Evolutionary conservation across 2,797 vertebrate species (phyloP).

Genomic region (Parambassis ranga): DNA sequence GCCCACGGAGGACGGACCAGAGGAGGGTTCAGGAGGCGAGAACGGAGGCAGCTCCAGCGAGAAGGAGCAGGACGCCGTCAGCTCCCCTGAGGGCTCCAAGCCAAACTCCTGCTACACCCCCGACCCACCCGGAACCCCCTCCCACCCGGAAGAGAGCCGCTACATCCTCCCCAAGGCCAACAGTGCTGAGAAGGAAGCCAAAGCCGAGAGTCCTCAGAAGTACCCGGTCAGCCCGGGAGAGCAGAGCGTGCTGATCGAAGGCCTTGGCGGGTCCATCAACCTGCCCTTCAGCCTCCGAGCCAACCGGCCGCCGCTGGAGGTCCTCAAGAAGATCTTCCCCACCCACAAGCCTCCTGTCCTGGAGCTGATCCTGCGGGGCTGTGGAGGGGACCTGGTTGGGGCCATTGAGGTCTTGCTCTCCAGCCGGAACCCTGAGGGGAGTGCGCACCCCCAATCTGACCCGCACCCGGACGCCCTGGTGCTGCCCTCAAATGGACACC

Average conservation of each 20-base stretch:
- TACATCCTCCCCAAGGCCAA: constrained; percentile 82
- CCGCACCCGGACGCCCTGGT: constrained; percentile 79
- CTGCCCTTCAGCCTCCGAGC: constrained; percentile 91
- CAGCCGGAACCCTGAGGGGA: constrained; percentile 80
- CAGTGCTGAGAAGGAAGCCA: constrained; percentile 75
- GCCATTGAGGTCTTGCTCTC: constrained; percentile 97
- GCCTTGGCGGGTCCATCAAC: constrained; percentile 88
- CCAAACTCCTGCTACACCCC: constrained; percentile 88
- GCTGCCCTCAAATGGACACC: constrained; percentile 87
- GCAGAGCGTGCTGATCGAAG: constrained; percentile 89
- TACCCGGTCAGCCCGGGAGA: constrained; percentile 79
- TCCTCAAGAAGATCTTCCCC: constrained; percentile 96
- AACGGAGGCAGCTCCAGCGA: constrained; percentile 87
- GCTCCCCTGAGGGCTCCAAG: constrained; percentile 88
- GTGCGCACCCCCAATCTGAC: constrained; percentile 74
- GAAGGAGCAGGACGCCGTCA: constrained; percentile 88
- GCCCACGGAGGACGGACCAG: constrained; percentile 82
- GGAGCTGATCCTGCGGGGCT: constrained; percentile 94
- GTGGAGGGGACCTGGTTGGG: constrained; percentile 93
- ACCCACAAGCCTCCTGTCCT: constrained; percentile 93
- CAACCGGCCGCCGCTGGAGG: constrained; percentile 93
- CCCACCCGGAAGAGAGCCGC: constrained; percentile 82
- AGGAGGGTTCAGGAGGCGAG: constrained; percentile 83
- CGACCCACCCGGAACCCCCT: constrained; percentile 86
- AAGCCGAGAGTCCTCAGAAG: constrained; percentile 81